phyloP scores from a whole-genome alignment of 2,113 vertebrate genomes.

The Archilochus colubris region DNA sequence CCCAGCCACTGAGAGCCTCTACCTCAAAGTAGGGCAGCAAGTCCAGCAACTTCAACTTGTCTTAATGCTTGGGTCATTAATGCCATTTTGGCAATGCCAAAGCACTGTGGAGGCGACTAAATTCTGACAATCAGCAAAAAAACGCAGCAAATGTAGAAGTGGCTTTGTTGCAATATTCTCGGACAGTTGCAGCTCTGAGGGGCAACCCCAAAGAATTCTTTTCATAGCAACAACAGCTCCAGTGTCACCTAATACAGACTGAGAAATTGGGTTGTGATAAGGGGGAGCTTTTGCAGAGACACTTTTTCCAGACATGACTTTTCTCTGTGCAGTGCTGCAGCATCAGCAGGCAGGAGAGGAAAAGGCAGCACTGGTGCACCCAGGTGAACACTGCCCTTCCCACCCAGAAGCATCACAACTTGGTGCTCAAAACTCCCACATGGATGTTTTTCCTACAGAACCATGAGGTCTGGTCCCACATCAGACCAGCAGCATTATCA shows the following conservation, averaged over 20 bases:
- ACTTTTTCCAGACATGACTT: neutral
- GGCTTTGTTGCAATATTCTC: neutral
- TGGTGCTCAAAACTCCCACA: neutral
- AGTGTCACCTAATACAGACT: neutral
- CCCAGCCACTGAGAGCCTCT: neutral
- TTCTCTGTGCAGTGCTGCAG: rapidly evolving
- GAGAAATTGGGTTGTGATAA: slow-evolving; percentile 19
- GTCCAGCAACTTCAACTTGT: neutral
- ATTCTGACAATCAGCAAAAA: neutral
- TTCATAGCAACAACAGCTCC: neutral
- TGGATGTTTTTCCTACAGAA: neutral
- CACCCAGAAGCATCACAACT: neutral
- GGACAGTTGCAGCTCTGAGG: neutral
- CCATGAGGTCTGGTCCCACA: rapidly evolving
- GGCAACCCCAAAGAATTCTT: neutral
- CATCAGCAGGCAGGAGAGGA: neutral
- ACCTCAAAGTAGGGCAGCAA: neutral
- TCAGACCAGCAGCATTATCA: rapidly evolving
- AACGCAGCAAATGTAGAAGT: neutral
- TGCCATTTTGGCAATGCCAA: neutral
- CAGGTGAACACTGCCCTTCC: neutral
- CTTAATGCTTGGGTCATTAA: neutral
- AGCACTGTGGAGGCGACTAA: neutral
- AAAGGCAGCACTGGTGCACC: neutral
- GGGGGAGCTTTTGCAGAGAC: neutral